Conservation (phyloP, 2,797 vertebrate species). For the Odontamblyopus lacepedii region DNA sequence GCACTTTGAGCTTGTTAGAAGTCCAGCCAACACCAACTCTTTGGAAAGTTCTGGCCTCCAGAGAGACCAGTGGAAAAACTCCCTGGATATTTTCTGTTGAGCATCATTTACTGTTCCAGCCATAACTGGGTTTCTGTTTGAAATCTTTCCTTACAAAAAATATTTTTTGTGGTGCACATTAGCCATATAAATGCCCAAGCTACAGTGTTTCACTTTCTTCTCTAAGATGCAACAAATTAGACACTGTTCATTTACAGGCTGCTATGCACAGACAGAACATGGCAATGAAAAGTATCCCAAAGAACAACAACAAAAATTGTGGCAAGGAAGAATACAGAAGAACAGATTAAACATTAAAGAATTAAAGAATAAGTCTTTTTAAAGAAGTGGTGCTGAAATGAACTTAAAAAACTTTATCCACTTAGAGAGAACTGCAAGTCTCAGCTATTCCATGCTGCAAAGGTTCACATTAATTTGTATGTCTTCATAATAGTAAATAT, state of each 20-base stretch:
- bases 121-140: conserved; percentile 25
- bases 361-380: too few relatives aligned
- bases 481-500: too few relatives aligned
- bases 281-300: neutral
- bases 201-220: conserved; percentile 26
- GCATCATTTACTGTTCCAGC: conserved; percentile 27
- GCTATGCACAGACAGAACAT: conserved; percentile 16
- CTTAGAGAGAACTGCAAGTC: too few relatives aligned
- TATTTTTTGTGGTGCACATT: conserved; percentile 33
- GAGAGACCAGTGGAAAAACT: conserved; percentile 36
- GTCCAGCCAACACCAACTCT: conserved; percentile 20
- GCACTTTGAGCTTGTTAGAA: conserved; percentile 9
- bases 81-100: conserved; percentile 21
- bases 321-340: too few relatives aligned
- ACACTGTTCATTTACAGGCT: conserved; percentile 37
- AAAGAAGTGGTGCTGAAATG: too few relatives aligned
- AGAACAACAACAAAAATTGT: neutral
- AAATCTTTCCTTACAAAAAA: conserved; percentile 28
- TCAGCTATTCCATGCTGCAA: too few relatives aligned
- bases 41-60: conserved; percentile 24
- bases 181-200: conserved; percentile 49
- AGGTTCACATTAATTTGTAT: too few relatives aligned
- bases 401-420: too few relatives aligned
- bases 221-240: conserved; percentile 44
- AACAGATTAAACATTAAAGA: too few relatives aligned